phyloP scores from a whole-genome alignment of 2,888 invertebrate genomes.

The Xestia c-nigrum region DNA sequence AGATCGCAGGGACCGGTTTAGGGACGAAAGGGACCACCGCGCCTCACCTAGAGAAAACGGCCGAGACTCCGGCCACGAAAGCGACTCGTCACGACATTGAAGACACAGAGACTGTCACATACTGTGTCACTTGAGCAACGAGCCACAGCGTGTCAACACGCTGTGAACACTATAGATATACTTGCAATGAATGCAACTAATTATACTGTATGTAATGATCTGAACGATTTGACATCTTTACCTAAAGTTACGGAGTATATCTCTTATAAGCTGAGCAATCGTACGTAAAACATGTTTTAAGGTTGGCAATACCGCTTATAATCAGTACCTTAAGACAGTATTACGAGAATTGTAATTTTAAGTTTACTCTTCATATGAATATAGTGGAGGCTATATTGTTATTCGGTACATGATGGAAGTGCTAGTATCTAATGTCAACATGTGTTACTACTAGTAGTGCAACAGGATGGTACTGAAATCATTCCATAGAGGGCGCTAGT shows the following conservation, averaged over 20 bases:
- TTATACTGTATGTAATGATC: slow-evolving; percentile 70
- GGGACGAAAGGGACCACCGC: slow-evolving; percentile 86
- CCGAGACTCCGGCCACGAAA: slow-evolving; percentile 89
- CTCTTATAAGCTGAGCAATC: slow-evolving; percentile 76
- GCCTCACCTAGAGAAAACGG: slow-evolving; percentile 88
- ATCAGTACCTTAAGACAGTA: slow-evolving; percentile 84
- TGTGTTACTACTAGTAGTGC: slow-evolving; percentile 58
- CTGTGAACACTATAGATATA: slow-evolving; percentile 60
- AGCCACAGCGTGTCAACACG: slow-evolving; percentile 63
- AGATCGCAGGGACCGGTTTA: slow-evolving; percentile 82
- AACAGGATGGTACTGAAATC: slow-evolving; percentile 76
- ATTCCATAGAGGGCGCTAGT: slow-evolving; percentile 79
- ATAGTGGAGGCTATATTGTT: slow-evolving; percentile 84
- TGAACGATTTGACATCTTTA: slow-evolving; percentile 82
- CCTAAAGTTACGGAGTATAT: slow-evolving; percentile 82
- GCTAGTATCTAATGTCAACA: slow-evolving; percentile 68
- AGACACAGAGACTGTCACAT: slow-evolving; percentile 43
- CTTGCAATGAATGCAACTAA: slow-evolving; percentile 68
- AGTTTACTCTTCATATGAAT: slow-evolving; percentile 77
- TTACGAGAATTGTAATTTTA: slow-evolving; percentile 81
- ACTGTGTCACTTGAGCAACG: slow-evolving; percentile 49
- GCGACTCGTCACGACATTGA: slow-evolving; percentile 89
- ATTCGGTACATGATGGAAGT: slow-evolving; percentile 75
- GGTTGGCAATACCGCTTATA: slow-evolving; percentile 78
- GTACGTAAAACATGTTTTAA: slow-evolving; percentile 80